Conservation (phyloP, 23 tunicate genomes). For the Corella eumyota region DNA sequence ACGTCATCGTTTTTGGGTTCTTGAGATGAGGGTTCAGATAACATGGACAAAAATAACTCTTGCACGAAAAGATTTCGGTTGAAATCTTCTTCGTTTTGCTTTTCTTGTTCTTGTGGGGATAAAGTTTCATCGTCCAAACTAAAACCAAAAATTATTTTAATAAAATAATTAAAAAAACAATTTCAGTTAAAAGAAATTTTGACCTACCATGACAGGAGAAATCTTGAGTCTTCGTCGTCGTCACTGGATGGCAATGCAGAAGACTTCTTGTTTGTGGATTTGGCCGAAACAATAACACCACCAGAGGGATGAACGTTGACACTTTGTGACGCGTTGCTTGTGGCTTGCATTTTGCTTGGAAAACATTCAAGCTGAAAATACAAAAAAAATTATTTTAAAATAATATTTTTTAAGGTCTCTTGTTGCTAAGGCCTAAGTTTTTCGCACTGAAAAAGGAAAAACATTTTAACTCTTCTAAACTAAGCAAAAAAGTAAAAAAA, state of each 20-base stretch:
- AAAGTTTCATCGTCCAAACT: slow-evolving; percentile 38
- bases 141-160: slow-evolving; percentile 1
- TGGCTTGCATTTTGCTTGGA: slow-evolving; percentile 32
- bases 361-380: slow-evolving; percentile 53
- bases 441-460: too few relatives aligned
- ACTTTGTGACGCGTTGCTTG: slow-evolving; percentile 10
- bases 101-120: slow-evolving; percentile 19
- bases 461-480: too few relatives aligned
- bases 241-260: neutral
- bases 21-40: slow-evolving; percentile 4
- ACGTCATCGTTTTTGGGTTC: neutral
- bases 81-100: slow-evolving; percentile 22
- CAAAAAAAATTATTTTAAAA: neutral
- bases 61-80: slow-evolving; percentile 56
- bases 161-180: too few relatives aligned
- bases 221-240: slow-evolving; percentile 43
- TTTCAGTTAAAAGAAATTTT: too few relatives aligned
- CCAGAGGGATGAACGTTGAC: slow-evolving; percentile 16
- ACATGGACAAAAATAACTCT: slow-evolving; percentile 44
- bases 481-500: too few relatives aligned
- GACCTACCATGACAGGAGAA: slow-evolving; percentile 38
- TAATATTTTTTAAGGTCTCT: neutral
- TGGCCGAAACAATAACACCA: slow-evolving; percentile 13
- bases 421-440: neutral
- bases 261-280: neutral